phyloP scores from a whole-genome alignment of 2,113 vertebrate species.

The Anhinga anhinga region DNA sequence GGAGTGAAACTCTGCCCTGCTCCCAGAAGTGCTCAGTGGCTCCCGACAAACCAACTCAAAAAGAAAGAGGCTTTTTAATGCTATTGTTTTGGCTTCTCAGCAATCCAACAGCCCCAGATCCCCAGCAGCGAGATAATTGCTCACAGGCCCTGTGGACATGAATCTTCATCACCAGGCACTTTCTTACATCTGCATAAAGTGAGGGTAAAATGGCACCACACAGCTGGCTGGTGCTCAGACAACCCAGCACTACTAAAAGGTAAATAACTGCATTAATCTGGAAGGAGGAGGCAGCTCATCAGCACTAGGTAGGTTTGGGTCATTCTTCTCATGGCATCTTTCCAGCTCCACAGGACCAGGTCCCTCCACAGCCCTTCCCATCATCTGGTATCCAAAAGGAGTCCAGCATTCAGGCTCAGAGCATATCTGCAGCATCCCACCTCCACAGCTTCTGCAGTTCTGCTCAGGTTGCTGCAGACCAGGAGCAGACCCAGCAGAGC shows the following conservation, averaged over 20 bases:
- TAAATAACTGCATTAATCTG: not conserved
- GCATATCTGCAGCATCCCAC: rapidly evolving
- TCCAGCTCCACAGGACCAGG: not conserved
- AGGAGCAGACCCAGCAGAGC: not conserved
- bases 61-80: not conserved
- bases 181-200: not conserved
- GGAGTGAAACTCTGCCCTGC: not conserved
- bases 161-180: not conserved
- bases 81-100: not conserved
- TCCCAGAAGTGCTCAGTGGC: not conserved
- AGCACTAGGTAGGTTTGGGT: not conserved
- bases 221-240: not conserved
- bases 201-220: not conserved
- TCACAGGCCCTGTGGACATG: not conserved
- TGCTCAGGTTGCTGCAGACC: not conserved
- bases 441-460: not conserved
- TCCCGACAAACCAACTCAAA: not conserved
- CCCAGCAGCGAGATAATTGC: not conserved
- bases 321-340: not conserved
- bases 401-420: not conserved
- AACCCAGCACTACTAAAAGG: not conserved
- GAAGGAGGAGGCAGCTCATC: not conserved
- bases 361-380: not conserved
- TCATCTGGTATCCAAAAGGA: not conserved
- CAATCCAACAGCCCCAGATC: not conserved